phyloP scores from a whole-genome alignment of 2,888 invertebrate genomes.

The Latrodectus hesperus region DNA sequence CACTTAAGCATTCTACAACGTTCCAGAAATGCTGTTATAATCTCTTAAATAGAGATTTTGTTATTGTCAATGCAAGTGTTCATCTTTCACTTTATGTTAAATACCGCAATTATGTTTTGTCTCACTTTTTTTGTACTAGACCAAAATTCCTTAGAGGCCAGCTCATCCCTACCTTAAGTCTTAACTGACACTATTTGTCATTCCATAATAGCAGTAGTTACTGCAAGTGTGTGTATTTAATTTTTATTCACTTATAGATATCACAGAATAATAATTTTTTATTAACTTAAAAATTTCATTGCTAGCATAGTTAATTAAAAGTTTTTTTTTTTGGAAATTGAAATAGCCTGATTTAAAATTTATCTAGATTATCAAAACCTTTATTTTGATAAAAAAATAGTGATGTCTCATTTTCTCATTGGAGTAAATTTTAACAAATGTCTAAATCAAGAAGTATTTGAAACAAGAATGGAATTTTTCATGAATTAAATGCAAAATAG shows the following conservation, averaged over 20 bases:
- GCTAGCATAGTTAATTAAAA: no score
- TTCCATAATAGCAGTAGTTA: slow-evolving; percentile 56
- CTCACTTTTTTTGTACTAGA: slow-evolving; percentile 6
- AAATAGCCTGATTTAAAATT: no score
- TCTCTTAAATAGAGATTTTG: slow-evolving; percentile 57
- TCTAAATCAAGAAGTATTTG: not conserved
- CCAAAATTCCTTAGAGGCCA: not conserved
- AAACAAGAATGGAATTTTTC: slow-evolving; percentile 2
- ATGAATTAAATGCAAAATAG: not conserved
- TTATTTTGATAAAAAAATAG: no score
- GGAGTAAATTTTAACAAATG: not conserved
- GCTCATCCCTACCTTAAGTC: slow-evolving; percentile 1
- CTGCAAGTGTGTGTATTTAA: slow-evolving; percentile 17
- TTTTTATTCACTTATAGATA: no score
- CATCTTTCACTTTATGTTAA: slow-evolving; percentile 35
- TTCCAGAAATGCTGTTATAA: slow-evolving; percentile 60
- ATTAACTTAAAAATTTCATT: no score
- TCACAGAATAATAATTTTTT: no score
- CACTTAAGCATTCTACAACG: slow-evolving; percentile 39
- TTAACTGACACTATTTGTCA: slow-evolving; percentile 28
- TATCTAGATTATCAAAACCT: no score
- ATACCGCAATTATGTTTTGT: slow-evolving; percentile 43
- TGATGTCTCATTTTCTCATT: not conserved
- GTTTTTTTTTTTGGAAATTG: no score
- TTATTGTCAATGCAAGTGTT: slow-evolving; percentile 46